Conservation (phyloP, 1,140 invertebrate genomes). For the Ladona fulva region DNA sequence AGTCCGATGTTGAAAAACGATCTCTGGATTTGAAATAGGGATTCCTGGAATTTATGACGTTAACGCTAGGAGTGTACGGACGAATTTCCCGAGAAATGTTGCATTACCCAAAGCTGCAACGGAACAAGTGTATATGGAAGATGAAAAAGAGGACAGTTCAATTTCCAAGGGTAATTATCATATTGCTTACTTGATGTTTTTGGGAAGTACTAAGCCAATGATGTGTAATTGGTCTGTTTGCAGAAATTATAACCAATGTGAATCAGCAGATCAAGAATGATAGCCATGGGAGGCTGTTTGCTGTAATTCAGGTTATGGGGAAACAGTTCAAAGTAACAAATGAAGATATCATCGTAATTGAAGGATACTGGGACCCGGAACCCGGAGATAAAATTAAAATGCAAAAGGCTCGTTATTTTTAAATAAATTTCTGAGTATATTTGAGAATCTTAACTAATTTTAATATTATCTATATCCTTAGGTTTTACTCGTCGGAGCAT, state of each 20-base stretch:
- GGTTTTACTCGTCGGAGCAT: conserved; percentile 68
- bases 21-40: no score
- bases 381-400: conserved; percentile 72
- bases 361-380: conserved; percentile 74
- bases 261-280: conserved; percentile 46
- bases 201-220: not conserved
- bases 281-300: conserved; percentile 68
- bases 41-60: no score
- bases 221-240: not conserved
- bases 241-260: conserved; percentile 43
- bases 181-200: not conserved
- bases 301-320: conserved; percentile 70
- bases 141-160: not conserved
- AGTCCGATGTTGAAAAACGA: no score
- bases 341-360: conserved; percentile 74
- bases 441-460: conserved; percentile 13
- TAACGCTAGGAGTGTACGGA: no score
- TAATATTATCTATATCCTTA: conserved; percentile 28
- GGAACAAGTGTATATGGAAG: not conserved
- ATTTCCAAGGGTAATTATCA: not conserved
- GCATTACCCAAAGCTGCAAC: not conserved
- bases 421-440: not conserved
- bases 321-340: conserved; percentile 82
- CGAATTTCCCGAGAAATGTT: not conserved
- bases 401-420: conserved; percentile 59